phyloP scores from a whole-genome alignment of 2,797 vertebrate species.

The Melanotaenia maccullochi region DNA sequence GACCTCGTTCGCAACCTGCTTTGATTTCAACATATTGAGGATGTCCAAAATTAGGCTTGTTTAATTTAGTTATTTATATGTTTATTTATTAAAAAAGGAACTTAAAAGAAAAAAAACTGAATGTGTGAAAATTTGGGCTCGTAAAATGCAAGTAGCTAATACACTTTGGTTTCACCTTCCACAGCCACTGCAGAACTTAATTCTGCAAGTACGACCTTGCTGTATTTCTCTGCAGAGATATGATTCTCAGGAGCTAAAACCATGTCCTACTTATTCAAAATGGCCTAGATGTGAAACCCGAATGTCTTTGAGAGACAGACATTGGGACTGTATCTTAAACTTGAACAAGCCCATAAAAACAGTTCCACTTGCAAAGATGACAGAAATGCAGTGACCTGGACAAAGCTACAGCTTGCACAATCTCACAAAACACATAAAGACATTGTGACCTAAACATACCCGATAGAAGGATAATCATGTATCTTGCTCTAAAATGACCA shows the following conservation, averaged over 20 bases:
- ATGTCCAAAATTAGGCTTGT: neutral
- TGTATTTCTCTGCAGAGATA: constrained; percentile 54
- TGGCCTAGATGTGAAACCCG: constrained; percentile 66
- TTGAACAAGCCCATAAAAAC: constrained; percentile 24
- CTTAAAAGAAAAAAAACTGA: neutral
- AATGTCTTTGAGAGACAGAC: constrained; percentile 45
- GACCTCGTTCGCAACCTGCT: constrained; percentile 26
- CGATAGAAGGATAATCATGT: constrained; percentile 45
- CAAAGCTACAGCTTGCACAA: constrained; percentile 5
- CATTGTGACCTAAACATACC: constrained; percentile 15
- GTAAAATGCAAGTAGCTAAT: constrained; percentile 5
- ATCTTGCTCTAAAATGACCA: constrained; percentile 38
- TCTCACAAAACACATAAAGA: constrained; percentile 34
- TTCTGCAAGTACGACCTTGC: constrained; percentile 55
- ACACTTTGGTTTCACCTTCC: constrained; percentile 33
- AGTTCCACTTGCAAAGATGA: constrained; percentile 2
- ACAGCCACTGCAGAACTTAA: constrained; percentile 19
- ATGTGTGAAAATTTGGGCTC: constrained; percentile 6
- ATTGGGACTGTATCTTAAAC: constrained; percentile 28
- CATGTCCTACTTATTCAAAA: constrained; percentile 64
- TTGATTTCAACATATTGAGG: constrained; percentile 30
- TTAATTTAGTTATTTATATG: constrained; percentile 12
- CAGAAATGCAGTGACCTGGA: constrained; percentile 14
- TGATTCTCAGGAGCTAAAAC: constrained; percentile 57
- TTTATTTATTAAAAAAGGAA: neutral